phyloP scores from a whole-genome alignment of 2,888 invertebrate genomes.

The Tigriopus californicus region DNA sequence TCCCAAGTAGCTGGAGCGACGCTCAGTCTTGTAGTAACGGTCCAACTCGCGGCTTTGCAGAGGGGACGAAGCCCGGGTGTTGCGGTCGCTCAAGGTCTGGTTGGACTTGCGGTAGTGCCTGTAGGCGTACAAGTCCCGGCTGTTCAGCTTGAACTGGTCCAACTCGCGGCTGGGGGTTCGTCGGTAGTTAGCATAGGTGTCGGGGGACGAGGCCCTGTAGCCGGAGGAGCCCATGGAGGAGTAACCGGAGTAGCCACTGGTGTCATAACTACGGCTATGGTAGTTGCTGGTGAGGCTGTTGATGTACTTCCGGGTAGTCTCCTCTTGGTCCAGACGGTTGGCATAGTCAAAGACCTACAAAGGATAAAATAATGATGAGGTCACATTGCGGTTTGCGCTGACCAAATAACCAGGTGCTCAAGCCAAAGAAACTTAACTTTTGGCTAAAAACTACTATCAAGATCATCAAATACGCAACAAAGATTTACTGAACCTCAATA shows the following conservation, averaged over 20 bases:
- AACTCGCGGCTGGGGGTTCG: not conserved
- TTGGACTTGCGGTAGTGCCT: slow-evolving; percentile 13
- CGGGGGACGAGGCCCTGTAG: not conserved
- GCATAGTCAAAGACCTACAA: slow-evolving; percentile 9
- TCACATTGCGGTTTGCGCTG: not conserved
- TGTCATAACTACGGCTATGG: not conserved
- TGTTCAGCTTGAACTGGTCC: slow-evolving; percentile 4
- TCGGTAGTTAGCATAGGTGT: not conserved
- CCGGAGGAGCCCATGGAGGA: not conserved
- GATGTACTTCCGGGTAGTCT: slow-evolving; percentile 4
- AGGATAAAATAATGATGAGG: not conserved
- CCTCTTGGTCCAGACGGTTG: not conserved
- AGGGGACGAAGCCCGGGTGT: slow-evolving; percentile 6
- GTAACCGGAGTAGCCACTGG: not conserved
- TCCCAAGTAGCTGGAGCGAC: slow-evolving; percentile 6
- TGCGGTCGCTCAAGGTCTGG: slow-evolving; percentile 5
- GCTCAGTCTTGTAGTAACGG: slow-evolving; percentile 10
- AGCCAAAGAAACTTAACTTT: too few species aligned
- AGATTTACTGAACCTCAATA: too few species aligned
- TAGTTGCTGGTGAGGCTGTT: not conserved
- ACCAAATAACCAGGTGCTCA: not conserved
- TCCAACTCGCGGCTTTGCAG: slow-evolving; percentile 10
- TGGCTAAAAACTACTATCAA: too few species aligned
- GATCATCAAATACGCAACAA: too few species aligned
- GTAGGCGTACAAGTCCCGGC: not conserved